Base-by-base conservation (phyloP, 2,113 vertebrate genomes). In the Otis tarda region DNA sequence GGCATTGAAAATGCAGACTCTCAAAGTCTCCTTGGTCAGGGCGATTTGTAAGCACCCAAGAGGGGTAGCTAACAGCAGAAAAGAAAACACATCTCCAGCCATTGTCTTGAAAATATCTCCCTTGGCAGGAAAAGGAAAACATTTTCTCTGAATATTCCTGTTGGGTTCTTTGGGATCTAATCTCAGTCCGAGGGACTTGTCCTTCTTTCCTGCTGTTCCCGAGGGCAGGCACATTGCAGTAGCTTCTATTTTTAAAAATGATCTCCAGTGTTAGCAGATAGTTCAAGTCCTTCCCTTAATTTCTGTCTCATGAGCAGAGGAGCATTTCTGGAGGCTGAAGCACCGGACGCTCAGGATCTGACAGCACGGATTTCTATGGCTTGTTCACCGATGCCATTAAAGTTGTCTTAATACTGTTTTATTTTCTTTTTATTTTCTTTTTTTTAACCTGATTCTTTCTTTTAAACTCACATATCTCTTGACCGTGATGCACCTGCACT, bases 261-360 rank as follows among this genome's bases (percentile, higher is more conserved):
- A 37, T 81, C 81, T 70, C 20, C 56, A 28, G 14, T 47, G 64
- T 59, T 59, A 86, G 68, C 25, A 52, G 68, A 65, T 6, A 63
- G n/a, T 30, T 68, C 60, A 31, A 70, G 10, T 4, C 31, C 47
- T 88, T 76, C 35, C 79, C 49, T 86, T 69, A 31, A 50, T 81
- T 94, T 63, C 57, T 74, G n/a, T 77, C 50, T 89, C 47, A 8
- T 27, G 71, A 83, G 4, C n/a, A 89, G 64, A 86, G 37, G 5
- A 69, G 21, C 17, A 14, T 94, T 94, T 86, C 90, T 83, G 71
- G 79, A 78, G 90, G 79, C 91, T 89, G 79, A 61, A 63, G 76
- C 55, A 25, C 57, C 43, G 87, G 56, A 53, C 4, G 3, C 7
- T 90, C 63, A 28, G 71, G 56, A 41, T 70, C 17, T 90, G 93